Base-by-base conservation (phyloP, 2,797 vertebrate species). In the Gobio occitaniae region DNA sequence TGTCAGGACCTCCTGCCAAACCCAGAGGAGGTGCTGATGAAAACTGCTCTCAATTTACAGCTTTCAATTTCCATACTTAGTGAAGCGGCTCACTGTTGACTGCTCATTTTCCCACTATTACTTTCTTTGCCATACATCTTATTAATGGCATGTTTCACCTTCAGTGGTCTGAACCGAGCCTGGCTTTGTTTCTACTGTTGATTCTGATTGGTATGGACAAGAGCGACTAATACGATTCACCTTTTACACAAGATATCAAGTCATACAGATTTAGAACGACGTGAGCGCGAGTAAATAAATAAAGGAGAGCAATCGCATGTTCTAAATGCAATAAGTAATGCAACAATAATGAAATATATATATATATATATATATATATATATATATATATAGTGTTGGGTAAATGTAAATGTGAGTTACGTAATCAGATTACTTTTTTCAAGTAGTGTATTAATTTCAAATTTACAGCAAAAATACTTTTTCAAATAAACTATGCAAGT, bases 31-130 rank as follows among this genome's bases (percentile, higher is more conserved):
- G 54, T 68, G 65, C n/a, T 5, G 75, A 80, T 86, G 78, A 83
- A 80, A 87, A 86, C 87, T 81, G 74, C 77, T 88, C 56, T 72
- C 83, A 85, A 93, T 90, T 92, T 91, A 92, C 90, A 90, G 86
- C 76, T 89, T 91, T 89, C 90, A 87, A 90, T 93, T 92, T 93
- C 89, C 89, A 87, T 84, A 90, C 87, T 91, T 92, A 93, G 87
- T 8, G 38, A 93, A 80, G 76, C 71, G 80, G 87, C 36, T 76
- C 71, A 88, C 82, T 84, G 82, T 90, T 82, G 87, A 25, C 38
- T 88, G 87, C 59, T 61, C 80, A 89, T 90, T 90, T 87, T 85
- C 75, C 65, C 88, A 71, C 80, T 88, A 89, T 88, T 88, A 87
- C 87, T 87, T 69, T 70, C 69, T 72, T 0, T 0, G 81, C 82